Percentiles rank a stretch among this genome's conserved stretches.
phyloP scores from a whole-genome alignment of 2,888 invertebrate genomes.

The Plebejus anna region DNA sequence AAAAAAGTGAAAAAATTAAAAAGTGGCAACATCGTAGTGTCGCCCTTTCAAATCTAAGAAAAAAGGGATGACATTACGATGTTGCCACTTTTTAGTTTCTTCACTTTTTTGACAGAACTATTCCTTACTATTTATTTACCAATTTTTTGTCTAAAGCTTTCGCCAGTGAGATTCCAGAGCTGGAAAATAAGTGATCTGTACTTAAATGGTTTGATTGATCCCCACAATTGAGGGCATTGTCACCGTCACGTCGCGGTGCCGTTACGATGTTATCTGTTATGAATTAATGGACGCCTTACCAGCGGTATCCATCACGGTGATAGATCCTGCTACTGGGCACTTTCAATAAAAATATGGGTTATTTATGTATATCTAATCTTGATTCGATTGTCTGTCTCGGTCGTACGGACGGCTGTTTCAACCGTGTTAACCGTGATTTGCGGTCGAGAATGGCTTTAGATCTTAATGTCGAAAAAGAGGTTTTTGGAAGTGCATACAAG shows the following conservation, averaged over 20 bases:
- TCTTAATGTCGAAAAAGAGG: not conserved
- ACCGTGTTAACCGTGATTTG: too few relatives aligned
- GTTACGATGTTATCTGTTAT: slow-evolving; percentile 17
- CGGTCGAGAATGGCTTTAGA: too few relatives aligned
- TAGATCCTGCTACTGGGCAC: slow-evolving; percentile 1
- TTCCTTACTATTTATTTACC: too few relatives aligned
- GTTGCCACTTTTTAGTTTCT: too few relatives aligned
- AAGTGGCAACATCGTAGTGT: too few relatives aligned
- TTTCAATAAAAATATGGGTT: not conserved
- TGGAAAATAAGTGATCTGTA: not conserved
- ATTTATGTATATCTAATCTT: not conserved
- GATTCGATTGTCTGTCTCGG: not conserved
- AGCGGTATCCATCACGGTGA: not conserved
- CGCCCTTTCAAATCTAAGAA: too few relatives aligned
- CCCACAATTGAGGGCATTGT: not conserved
- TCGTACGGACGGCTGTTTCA: not conserved
- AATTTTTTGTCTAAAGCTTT: not conserved
- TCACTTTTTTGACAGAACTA: too few relatives aligned
- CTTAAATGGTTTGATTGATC: not conserved
- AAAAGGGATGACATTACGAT: too few relatives aligned
- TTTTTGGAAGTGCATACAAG: not conserved
- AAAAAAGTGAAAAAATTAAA: too few relatives aligned
- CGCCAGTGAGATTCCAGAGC: not conserved
- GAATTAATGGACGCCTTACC: slow-evolving; percentile 6
- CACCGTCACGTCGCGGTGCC: slow-evolving; percentile 8